Conservation (phyloP, 1,140 invertebrate genomes). For the Eumeta japonica region DNA sequence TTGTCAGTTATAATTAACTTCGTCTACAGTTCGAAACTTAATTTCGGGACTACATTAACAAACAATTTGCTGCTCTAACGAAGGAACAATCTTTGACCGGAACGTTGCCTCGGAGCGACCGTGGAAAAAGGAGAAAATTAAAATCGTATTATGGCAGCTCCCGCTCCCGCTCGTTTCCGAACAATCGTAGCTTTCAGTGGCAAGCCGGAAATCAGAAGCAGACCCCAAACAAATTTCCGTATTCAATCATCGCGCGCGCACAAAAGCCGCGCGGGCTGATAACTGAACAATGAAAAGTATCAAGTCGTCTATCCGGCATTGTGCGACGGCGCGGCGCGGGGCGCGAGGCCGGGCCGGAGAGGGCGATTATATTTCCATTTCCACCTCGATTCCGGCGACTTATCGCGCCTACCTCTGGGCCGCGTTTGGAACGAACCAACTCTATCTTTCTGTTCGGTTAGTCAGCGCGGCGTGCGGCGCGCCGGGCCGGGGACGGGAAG, state of each 20-base stretch:
- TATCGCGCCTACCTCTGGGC: constrained; percentile 49
- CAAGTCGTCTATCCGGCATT: constrained; percentile 53
- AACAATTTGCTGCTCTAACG: no score
- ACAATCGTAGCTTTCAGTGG: constrained; percentile 35
- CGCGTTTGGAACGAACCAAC: constrained; percentile 30
- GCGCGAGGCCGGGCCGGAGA: constrained; percentile 17
- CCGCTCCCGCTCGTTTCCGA: no score
- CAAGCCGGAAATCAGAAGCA: constrained; percentile 48
- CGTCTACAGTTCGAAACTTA: no score
- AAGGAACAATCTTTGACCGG: no score
- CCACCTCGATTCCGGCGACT: constrained; percentile 51
- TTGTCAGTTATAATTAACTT: no score
- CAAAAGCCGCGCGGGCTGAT: constrained; percentile 51
- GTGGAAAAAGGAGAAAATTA: no score
- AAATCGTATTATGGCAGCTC: no score
- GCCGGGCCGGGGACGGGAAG: constrained; percentile 9
- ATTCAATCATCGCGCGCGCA: constrained; percentile 53
- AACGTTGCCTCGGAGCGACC: no score
- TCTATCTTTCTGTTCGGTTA: constrained; percentile 54
- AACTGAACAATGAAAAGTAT: constrained; percentile 58
- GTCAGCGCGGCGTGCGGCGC: constrained; percentile 29
- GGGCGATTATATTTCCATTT: constrained; percentile 57
- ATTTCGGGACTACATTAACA: no score
- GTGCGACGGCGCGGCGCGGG: constrained; percentile 37
- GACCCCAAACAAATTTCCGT: constrained; percentile 52